Conservation (phyloP, 2,113 vertebrate genomes). For the Sylvilagus bachmani region DNA sequence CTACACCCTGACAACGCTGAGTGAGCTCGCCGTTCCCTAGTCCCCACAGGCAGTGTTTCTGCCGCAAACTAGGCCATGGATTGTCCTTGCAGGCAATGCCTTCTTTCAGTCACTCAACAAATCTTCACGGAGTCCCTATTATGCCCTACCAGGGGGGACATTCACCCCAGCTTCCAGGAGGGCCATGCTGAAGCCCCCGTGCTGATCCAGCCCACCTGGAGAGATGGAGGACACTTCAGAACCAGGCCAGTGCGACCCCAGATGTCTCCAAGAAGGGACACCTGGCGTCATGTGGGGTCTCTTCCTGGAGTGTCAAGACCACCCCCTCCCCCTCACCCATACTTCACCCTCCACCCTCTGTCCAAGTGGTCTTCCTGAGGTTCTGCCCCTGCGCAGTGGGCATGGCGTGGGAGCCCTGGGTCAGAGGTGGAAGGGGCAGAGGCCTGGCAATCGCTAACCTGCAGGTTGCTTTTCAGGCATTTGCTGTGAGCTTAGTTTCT, state of each 20-base stretch:
- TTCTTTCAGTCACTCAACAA: slow-evolving; percentile 64
- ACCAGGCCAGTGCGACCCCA: background rate
- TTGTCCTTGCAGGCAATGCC: slow-evolving; percentile 60
- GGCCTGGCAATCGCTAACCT: background rate
- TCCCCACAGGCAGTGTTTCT: slow-evolving; percentile 42
- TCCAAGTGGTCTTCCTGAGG: background rate
- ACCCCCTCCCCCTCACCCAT: background rate
- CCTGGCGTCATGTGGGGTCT: background rate
- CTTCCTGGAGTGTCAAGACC: background rate
- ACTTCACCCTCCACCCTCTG: no score
- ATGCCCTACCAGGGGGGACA: background rate
- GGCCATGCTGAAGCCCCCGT: background rate
- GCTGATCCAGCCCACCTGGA: background rate
- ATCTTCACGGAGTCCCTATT: slow-evolving; percentile 62
- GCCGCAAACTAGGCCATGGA: slow-evolving; percentile 50
- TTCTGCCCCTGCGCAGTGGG: no score
- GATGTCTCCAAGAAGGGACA: background rate
- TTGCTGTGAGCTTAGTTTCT: background rate
- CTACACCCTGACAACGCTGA: slow-evolving; percentile 61
- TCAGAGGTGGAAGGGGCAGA: background rate
- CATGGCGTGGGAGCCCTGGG: background rate
- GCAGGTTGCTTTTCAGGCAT: background rate
- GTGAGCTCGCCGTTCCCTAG: slow-evolving; percentile 42
- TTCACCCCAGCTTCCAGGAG: background rate
- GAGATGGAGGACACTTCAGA: background rate